Conservation (phyloP, 2,888 invertebrate species). For the Hypomecis punctinalis region DNA sequence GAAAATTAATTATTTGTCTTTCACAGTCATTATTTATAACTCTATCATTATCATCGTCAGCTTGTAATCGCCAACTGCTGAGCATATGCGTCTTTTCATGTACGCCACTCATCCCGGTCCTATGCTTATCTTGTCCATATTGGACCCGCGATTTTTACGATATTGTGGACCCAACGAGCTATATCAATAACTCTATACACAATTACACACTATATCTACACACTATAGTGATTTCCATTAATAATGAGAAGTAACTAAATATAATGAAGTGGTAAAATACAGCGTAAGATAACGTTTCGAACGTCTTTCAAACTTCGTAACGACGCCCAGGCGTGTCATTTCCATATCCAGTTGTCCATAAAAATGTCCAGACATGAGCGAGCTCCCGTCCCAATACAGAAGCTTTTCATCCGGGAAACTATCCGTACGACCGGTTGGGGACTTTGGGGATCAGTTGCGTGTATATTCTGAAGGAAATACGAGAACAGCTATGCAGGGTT, state of each 20-base stretch:
- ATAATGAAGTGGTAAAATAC: conserved; percentile 2
- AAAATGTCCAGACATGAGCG: conserved; percentile 26
- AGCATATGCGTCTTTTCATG: too few species aligned
- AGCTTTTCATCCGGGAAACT: conserved; percentile 26
- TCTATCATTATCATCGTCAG: too few species aligned
- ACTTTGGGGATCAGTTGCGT: conserved; percentile 14
- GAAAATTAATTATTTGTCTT: too few species aligned
- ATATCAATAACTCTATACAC: too few species aligned
- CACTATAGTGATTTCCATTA: background rate
- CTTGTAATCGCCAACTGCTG: too few species aligned
- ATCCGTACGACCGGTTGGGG: conserved; percentile 25
- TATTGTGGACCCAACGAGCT: background rate
- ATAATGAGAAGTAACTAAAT: background rate
- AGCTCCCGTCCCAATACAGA: conserved; percentile 15
- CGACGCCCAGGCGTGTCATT: conserved; percentile 24
- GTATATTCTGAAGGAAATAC: too few species aligned
- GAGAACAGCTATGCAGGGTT: too few species aligned
- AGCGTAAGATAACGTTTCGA: background rate
- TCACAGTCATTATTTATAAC: too few species aligned
- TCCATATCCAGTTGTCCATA: conserved; percentile 27
- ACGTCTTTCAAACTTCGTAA: conserved; percentile 15
- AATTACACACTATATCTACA: too few species aligned
- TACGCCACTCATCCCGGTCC: too few species aligned
- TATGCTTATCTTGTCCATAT: too few species aligned
- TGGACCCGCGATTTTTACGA: too few species aligned